phyloP scores from a whole-genome alignment of 2,113 vertebrate genomes.

The Polyodon spathula region DNA sequence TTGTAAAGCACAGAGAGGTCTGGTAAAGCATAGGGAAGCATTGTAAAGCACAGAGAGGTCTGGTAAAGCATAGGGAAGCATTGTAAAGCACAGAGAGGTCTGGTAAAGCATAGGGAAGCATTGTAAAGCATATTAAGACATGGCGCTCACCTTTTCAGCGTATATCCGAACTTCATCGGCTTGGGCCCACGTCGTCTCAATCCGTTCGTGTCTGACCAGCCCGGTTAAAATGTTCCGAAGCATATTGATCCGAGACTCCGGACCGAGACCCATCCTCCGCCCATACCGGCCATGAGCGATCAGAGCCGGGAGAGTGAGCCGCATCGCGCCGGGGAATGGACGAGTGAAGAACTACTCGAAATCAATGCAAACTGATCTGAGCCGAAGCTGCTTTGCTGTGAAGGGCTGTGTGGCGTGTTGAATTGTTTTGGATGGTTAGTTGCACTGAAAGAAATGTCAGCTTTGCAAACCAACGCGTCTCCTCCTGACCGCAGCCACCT shows the following conservation, averaged over 20 bases:
- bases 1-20: no score
- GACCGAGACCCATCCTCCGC: constrained; percentile 67
- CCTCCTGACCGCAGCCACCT: no score
- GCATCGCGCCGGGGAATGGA: constrained; percentile 58
- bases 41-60: neutral
- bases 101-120: neutral
- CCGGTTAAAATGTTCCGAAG: constrained; percentile 80
- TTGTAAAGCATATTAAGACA: no score
- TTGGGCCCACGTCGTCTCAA: constrained; percentile 67
- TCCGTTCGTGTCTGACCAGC: constrained; percentile 79
- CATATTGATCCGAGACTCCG: constrained; percentile 73
- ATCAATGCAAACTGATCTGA: no score
- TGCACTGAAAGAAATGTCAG: no score
- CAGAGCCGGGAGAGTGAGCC: constrained; percentile 49
- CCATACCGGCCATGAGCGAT: constrained; percentile 73
- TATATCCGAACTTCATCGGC: constrained; percentile 80
- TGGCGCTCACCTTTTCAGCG: constrained; percentile 66
- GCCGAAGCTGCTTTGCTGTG: no score
- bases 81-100: neutral
- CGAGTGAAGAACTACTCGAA: no score
- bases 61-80: no score
- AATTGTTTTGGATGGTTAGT: no score
- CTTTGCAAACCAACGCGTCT: no score
- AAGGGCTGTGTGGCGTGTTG: no score
- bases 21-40: no score